Conservation (phyloP, 2,113 vertebrate species). For the Zosterops borbonicus region DNA sequence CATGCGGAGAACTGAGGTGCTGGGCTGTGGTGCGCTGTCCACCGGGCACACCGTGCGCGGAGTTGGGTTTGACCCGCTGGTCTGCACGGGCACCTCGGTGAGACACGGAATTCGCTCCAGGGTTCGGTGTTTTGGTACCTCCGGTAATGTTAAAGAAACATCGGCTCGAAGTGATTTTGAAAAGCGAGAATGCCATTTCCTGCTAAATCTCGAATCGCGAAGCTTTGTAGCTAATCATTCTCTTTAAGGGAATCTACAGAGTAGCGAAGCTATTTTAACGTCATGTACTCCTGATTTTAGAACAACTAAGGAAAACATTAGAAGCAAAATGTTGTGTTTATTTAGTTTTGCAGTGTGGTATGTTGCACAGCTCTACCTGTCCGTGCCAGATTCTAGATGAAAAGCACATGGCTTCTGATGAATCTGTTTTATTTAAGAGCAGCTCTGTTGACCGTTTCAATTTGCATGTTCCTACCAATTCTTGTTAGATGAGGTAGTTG, state of each 20-base stretch:
- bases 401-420: neutral
- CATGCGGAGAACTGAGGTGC: too few relatives aligned
- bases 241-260: neutral
- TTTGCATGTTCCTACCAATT: neutral
- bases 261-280: neutral
- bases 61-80: fast-evolving
- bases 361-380: neutral
- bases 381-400: neutral
- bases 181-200: fast-evolving
- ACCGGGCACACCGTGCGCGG: fast-evolving
- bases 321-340: neutral
- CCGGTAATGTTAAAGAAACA: fast-evolving
- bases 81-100: fast-evolving
- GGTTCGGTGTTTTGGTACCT: fast-evolving
- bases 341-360: neutral
- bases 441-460: neutral
- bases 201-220: neutral
- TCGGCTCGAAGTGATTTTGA: neutral
- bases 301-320: neutral
- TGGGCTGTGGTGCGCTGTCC: too few relatives aligned
- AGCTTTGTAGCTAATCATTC: neutral
- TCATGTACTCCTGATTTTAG: neutral
- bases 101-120: fast-evolving
- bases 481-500: neutral
- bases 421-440: neutral